Percentiles rank a stretch among this genome's conserved stretches.
phyloP scores from a whole-genome alignment of 2,888 invertebrate genomes.

The Cryptus viduatorius region DNA sequence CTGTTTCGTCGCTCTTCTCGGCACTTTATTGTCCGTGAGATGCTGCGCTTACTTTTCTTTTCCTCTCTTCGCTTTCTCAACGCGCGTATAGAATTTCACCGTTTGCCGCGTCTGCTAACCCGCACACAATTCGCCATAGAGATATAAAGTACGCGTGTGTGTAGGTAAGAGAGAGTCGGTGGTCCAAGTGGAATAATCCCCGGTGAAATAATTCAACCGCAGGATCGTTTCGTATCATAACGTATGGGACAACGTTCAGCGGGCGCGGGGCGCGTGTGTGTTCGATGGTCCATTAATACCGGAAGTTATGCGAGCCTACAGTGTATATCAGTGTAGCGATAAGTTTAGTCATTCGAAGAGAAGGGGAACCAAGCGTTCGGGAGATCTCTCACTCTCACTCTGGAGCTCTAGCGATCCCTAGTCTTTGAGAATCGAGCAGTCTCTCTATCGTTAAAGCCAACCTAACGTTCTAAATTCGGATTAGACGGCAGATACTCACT shows the following conservation, averaged over 20 bases:
- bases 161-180: neutral
- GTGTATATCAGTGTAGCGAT: slow-evolving; percentile 22
- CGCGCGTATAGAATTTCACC: slow-evolving; percentile 53
- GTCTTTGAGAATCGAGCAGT: slow-evolving; percentile 46
- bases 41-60: neutral
- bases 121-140: slow-evolving; percentile 6
- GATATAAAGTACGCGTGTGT: neutral
- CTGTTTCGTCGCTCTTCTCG: slow-evolving; percentile 21
- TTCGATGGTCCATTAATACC: slow-evolving; percentile 58
- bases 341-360: slow-evolving; percentile 11
- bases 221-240: slow-evolving; percentile 14
- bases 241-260: slow-evolving; percentile 10
- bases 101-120: neutral
- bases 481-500: slow-evolving; percentile 51
- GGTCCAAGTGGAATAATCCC: slow-evolving; percentile 14
- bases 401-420: slow-evolving; percentile 26
- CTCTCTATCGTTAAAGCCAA: slow-evolving; percentile 55
- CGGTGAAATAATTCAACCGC: slow-evolving; percentile 27
- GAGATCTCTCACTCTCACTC: slow-evolving; percentile 14
- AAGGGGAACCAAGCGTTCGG: neutral
- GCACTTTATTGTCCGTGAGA: slow-evolving; percentile 31
- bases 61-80: neutral
- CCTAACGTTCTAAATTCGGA: slow-evolving; percentile 67
- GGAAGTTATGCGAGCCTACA: slow-evolving; percentile 54
- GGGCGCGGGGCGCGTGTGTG: neutral